phyloP scores from a whole-genome alignment of 2,113 vertebrate species.

The Brevimyrus niger region DNA sequence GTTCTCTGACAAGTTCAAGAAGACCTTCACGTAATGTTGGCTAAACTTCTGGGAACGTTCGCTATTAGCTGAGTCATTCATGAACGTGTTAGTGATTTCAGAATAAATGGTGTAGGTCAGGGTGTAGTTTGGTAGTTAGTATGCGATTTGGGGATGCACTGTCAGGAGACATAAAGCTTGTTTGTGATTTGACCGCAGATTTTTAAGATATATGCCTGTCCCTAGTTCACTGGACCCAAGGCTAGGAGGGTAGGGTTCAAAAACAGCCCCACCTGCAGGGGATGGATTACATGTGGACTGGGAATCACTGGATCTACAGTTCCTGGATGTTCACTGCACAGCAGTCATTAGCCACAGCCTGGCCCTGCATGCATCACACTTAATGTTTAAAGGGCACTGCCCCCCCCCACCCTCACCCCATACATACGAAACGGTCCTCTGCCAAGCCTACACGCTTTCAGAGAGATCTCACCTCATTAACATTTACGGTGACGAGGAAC shows the following conservation, averaged over 20 bases:
- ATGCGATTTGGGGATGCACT: not conserved
- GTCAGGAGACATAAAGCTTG: not conserved
- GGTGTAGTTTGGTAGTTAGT: not conserved
- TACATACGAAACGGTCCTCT: not conserved
- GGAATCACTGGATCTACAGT: not conserved
- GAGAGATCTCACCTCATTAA: slow-evolving; percentile 63
- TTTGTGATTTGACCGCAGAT: not conserved
- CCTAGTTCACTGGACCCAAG: not conserved
- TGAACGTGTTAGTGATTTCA: not conserved
- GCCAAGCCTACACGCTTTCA: slow-evolving; percentile 22
- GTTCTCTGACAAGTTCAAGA: not conserved
- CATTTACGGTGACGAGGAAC: slow-evolving; percentile 62
- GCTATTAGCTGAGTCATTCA: not conserved
- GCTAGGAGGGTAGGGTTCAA: not conserved
- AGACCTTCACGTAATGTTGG: not conserved
- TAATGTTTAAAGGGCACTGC: not conserved
- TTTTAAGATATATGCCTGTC: not conserved
- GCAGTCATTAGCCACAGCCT: not conserved
- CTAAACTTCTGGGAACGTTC: not conserved
- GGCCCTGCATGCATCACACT: not conserved
- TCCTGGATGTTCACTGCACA: not conserved
- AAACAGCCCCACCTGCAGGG: not conserved
- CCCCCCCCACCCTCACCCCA: not conserved
- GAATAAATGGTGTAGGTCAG: not conserved
- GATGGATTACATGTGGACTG: not conserved